These are phyloP conservation scores for Triplophysa yarkandensis DNA, from an alignment of 2,797 vertebrate genomes.

Conservation along the genomic window DNA sequence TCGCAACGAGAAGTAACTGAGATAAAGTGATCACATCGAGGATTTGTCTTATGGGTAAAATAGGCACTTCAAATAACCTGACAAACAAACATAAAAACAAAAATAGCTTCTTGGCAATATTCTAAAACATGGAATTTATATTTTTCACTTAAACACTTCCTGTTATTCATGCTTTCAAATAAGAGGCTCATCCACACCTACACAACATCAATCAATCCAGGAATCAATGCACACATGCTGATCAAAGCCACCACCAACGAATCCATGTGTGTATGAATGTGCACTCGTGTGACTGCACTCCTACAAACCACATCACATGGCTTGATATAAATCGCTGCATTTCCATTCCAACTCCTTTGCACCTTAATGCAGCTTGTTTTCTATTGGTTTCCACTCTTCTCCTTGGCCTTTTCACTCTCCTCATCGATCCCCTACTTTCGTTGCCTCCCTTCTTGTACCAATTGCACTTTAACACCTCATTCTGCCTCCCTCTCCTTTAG, in stretches of 20 bases:
- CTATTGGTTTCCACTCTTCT: conserved; percentile 8
- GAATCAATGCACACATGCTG: conserved; percentile 35
- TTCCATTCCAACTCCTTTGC: conserved; percentile 12
- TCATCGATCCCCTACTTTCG: not conserved
- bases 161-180: conserved; percentile 35
- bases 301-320: not conserved
- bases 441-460: conserved; percentile 18
- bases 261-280: not conserved
- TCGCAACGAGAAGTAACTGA: no score
- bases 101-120: no score
- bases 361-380: not conserved
- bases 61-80: no score
- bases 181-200: conserved; percentile 8
- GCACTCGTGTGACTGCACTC: not conserved
- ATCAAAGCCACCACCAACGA: conserved; percentile 21
- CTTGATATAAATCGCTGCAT: conserved; percentile 14
- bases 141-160: not conserved
- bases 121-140: no score
- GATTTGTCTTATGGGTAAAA: no score
- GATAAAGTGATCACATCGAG: no score
- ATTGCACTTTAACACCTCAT: conserved; percentile 37
- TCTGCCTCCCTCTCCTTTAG: conserved; percentile 38
- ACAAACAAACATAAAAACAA: no score
- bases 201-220: conserved; percentile 39
- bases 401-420: not conserved